Evolutionary conservation across 2,888 invertebrate genomes (phyloP).

Genomic region (Lumbricus terrestris): DNA sequence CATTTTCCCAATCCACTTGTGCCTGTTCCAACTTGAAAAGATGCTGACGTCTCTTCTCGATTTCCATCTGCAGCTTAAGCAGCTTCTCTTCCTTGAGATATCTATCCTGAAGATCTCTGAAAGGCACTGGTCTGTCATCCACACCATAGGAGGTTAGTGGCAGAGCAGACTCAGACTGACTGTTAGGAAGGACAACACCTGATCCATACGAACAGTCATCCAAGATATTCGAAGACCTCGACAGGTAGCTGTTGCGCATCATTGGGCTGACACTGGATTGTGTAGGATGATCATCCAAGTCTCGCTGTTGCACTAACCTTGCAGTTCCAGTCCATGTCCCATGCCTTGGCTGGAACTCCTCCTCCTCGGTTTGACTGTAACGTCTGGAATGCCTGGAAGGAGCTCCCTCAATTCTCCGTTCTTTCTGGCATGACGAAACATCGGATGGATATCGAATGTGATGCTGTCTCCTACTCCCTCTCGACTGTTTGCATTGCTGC

Average conservation of each 20-base stretch:
- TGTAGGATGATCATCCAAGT: neutral
- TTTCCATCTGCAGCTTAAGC: conserved; percentile 66
- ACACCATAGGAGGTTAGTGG: conserved; percentile 26
- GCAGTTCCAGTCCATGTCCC: neutral
- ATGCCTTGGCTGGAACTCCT: neutral
- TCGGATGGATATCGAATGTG: conserved; percentile 3
- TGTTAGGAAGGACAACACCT: conserved; percentile 22
- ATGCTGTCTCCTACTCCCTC: too few relatives aligned
- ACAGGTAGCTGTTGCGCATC: neutral
- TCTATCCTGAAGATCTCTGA: conserved; percentile 57
- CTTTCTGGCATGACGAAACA: neutral
- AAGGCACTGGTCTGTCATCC: neutral
- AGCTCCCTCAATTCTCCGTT: neutral
- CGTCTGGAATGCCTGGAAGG: neutral
- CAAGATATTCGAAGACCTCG: conserved; percentile 7
- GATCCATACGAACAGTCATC: neutral
- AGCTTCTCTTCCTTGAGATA: conserved; percentile 65
- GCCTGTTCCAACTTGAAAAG: conserved; percentile 47
- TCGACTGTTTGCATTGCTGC: neutral
- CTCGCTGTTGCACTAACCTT: neutral
- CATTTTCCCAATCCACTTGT: neutral
- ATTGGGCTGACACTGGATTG: neutral
- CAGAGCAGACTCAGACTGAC: conserved; percentile 34
- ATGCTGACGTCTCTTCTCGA: conserved; percentile 66
- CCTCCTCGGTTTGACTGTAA: neutral